Conservation (phyloP, 2,888 invertebrate genomes). For the Tyria jacobaeae region DNA sequence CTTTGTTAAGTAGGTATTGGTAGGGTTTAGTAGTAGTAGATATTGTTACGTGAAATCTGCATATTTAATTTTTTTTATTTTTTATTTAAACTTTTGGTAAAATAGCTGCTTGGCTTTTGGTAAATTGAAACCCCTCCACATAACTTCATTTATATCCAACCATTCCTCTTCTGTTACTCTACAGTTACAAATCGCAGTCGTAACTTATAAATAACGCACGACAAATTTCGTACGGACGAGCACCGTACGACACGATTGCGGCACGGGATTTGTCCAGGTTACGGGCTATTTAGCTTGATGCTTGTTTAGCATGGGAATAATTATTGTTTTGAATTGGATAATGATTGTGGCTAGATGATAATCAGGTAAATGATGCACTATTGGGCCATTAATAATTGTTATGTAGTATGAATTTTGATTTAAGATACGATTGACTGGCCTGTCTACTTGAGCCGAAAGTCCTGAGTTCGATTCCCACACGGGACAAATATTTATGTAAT, state of each 20-base stretch:
- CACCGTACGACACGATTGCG: constrained; percentile 4
- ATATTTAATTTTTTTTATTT: too few relatives aligned
- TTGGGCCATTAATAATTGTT: background rate
- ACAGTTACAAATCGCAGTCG: constrained; percentile 13
- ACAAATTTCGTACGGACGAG: background rate
- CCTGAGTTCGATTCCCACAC: too few relatives aligned
- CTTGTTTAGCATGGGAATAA: background rate
- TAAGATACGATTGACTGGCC: too few relatives aligned
- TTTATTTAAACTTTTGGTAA: too few relatives aligned
- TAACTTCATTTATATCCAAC: background rate
- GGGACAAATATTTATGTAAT: too few relatives aligned
- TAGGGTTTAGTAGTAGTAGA: too few relatives aligned
- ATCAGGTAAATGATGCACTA: background rate
- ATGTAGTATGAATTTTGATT: too few relatives aligned
- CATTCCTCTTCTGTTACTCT: background rate
- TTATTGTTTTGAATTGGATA: constrained; percentile 9
- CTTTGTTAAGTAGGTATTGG: too few relatives aligned
- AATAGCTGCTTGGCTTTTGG: too few relatives aligned
- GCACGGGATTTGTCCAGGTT: constrained; percentile 16
- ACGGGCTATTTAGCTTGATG: constrained; percentile 2
- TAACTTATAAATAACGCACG: constrained; percentile 17
- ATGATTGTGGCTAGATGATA: constrained; percentile 3
- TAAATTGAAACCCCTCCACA: background rate
- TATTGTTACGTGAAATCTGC: too few relatives aligned
- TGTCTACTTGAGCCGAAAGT: too few relatives aligned